phyloP scores from a whole-genome alignment of 2,113 vertebrate species.

The Cinclus cinclus region DNA sequence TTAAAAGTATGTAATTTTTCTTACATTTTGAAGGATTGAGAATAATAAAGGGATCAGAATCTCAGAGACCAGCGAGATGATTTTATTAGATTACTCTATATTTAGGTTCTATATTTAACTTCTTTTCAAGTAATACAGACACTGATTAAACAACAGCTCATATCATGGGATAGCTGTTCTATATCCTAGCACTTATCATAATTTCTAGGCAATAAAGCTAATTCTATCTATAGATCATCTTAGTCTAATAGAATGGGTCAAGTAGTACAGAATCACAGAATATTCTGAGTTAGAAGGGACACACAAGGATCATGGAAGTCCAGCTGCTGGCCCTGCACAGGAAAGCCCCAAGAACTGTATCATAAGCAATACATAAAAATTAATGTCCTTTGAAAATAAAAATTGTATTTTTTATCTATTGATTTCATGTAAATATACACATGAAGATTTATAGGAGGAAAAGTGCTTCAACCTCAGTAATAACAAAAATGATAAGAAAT shows the following conservation, averaged over 20 bases:
- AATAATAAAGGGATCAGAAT: neutral
- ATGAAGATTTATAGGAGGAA: neutral
- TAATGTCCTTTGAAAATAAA: neutral
- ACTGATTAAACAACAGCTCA: neutral
- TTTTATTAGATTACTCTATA: neutral
- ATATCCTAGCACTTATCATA: neutral
- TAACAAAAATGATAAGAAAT: neutral
- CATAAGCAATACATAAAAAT: neutral
- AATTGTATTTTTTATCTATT: neutral
- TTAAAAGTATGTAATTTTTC: neutral
- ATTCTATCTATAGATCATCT: neutral
- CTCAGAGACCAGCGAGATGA: neutral
- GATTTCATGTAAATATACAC: neutral
- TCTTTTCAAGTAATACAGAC: neutral
- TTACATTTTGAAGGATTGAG: neutral
- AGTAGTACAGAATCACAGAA: neutral
- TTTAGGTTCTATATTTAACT: neutral
- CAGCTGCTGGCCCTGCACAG: neutral
- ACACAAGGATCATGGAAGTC: neutral
- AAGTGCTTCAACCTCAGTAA: neutral
- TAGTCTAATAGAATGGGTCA: neutral
- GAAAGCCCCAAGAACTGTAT: neutral
- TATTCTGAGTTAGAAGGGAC: neutral
- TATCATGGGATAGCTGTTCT: neutral
- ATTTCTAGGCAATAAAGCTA: neutral